Conservation (phyloP, 2,888 invertebrate genomes). For the Drosophila mimetica region DNA sequence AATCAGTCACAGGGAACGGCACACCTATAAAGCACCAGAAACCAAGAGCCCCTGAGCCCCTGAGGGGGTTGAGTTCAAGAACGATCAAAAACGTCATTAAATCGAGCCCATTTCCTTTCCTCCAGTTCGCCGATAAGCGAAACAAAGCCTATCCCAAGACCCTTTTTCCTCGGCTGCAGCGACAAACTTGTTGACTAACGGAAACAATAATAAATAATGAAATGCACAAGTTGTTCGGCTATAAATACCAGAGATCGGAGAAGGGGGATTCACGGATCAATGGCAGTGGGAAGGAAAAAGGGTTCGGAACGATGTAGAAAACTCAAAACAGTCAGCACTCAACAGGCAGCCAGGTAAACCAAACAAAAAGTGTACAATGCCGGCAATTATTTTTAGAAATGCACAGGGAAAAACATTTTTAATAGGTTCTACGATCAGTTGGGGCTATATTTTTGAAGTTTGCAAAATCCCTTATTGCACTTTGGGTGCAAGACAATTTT, state of each 20-base stretch:
- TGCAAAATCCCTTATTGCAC: too few species aligned
- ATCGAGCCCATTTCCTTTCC: conserved; percentile 61
- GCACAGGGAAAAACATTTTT: conserved; percentile 6
- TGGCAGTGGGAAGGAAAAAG: conserved; percentile 47
- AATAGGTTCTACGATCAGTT: background rate
- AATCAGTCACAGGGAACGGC: conserved; percentile 60
- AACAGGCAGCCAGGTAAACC: conserved; percentile 41
- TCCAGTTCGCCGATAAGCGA: conserved; percentile 25
- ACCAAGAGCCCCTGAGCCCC: too few species aligned
- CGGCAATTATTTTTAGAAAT: conserved; percentile 17
- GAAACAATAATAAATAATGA: conserved; percentile 74
- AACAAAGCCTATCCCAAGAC: conserved; percentile 35
- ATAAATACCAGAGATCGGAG: conserved; percentile 55
- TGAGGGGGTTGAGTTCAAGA: conserved; percentile 25
- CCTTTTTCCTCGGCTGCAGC: conserved; percentile 9
- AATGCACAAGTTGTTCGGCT: conserved; percentile 54
- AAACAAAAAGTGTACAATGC: conserved; percentile 19
- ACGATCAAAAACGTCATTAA: conserved; percentile 60
- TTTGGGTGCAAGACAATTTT: background rate
- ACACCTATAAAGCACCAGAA: conserved; percentile 54
- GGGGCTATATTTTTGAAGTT: too few species aligned
- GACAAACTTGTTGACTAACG: conserved; percentile 62
- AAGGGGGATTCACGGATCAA: conserved; percentile 53
- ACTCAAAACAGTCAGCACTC: conserved; percentile 22
- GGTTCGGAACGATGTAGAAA: conserved; percentile 8